Conservation (phyloP, 2,888 invertebrate species). For the Caenorhabditis imperialis region DNA sequence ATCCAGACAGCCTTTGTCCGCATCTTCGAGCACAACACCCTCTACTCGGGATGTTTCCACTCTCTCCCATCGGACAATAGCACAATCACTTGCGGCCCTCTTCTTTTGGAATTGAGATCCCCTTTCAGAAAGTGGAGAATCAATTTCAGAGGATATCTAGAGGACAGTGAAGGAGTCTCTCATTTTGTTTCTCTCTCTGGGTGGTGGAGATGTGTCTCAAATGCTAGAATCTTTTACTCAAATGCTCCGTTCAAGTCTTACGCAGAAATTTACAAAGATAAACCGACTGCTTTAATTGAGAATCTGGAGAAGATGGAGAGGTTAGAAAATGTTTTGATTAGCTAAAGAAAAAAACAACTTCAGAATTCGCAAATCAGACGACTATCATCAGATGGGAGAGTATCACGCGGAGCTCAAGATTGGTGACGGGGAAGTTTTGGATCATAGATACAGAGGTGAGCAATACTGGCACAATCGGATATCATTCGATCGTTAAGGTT, state of each 20-base stretch:
- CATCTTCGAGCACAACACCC: slow-evolving; percentile 19
- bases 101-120: slow-evolving; percentile 62
- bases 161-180: slow-evolving; percentile 13
- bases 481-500: no score
- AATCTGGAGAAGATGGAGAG: slow-evolving; percentile 36
- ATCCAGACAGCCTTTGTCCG: slow-evolving; percentile 22
- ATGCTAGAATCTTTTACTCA: slow-evolving; percentile 59
- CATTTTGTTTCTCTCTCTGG: slow-evolving; percentile 56
- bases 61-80: slow-evolving; percentile 1
- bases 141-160: slow-evolving; percentile 64
- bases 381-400: slow-evolving; percentile 50
- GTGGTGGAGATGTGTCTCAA: slow-evolving; percentile 65
- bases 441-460: slow-evolving; percentile 41
- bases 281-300: slow-evolving; percentile 13
- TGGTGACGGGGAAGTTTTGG: slow-evolving; percentile 8
- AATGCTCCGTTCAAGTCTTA: slow-evolving; percentile 30
- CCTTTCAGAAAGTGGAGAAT: slow-evolving; percentile 69
- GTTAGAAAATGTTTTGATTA: not conserved
- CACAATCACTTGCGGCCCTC: slow-evolving; percentile 53
- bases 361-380: slow-evolving; percentile 25
- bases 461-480: no score
- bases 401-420: slow-evolving; percentile 45
- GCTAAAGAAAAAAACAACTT: not conserved
- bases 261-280: slow-evolving; percentile 19
- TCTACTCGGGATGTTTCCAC: slow-evolving; percentile 27